Evolutionary conservation across 1,140 invertebrate species (phyloP), one percentile per base, ranked within the genome.

Genomic region (Dendroctonus ponderosae): DNA sequence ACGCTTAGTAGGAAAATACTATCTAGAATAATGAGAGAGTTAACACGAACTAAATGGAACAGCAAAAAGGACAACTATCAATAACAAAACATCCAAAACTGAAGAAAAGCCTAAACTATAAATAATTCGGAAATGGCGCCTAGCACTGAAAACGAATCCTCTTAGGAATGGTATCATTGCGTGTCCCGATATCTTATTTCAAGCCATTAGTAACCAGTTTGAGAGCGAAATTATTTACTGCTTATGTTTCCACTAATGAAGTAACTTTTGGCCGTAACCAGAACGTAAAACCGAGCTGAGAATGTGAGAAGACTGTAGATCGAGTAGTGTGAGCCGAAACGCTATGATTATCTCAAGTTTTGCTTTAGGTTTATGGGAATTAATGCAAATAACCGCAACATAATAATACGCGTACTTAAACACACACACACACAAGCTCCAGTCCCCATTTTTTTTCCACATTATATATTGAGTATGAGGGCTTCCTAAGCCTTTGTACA

Each of bases 151-250:
- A 51, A 51, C 15, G 50, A 51, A n/a, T 51, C 50, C 50, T 56
- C 38, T 40, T 41, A 64, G 12, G 58, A 49, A 44, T 59, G 71
- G 70, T 77, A 77, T 78, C 76, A 77, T 77, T 77, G 76, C 76
- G 75, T 78, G 76, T 71, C 72, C 73, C 73, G 75, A 78, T 78
- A 78, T 78, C 76, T 78, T 78, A 77, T 78, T 78, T 78, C 76
- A 70, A 46, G 46, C 63, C 68, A 70, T 70, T 70, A 70, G 68
- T 60, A 65, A 67, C 67, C 51, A 40, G 60, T 69, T 62, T 51
- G 58, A 56, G 56, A 69, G 58, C 60, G 60, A 49, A 60, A 77
- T 77, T 74, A 77, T 76, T 75, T 76, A 77, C 76, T 75, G 72
- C 69, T 74, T 77, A 74, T 71, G 72, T 77, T 77, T 77, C 73